These are phyloP conservation scores for Holocentrus rufus DNA, from an alignment of 2,797 vertebrate genomes.

Conservation along the genomic window DNA sequence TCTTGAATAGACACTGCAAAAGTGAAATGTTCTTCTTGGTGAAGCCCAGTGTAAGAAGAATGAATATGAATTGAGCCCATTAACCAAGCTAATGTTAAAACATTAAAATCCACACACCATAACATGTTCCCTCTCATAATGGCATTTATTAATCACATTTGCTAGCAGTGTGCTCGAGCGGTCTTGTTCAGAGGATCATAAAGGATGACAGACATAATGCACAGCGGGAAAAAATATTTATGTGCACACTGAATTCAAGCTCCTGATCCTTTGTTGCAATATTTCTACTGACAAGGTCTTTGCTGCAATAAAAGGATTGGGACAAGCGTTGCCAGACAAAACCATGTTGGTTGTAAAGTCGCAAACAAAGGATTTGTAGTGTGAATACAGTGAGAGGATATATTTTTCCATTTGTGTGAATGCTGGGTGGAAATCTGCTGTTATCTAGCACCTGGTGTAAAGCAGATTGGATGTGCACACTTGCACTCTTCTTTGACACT, in stretches of 20 bases:
- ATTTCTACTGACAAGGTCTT: no score
- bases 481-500: constrained; percentile 32
- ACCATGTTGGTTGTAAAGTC: not conserved
- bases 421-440: no score
- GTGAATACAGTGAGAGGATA: no score
- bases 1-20: not conserved
- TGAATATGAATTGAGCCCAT: constrained; percentile 4
- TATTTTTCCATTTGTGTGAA: no score
- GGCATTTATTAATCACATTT: not conserved
- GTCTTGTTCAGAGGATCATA: not conserved
- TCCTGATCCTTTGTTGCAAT: no score
- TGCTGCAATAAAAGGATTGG: no score
- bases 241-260: no score
- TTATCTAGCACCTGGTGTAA: no score
- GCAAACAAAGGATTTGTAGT: not conserved
- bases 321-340: not conserved
- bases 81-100: constrained; percentile 2
- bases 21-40: not conserved
- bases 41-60: not conserved
- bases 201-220: not conserved
- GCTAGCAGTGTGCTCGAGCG: not conserved
- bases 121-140: not conserved
- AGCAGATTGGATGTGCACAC: constrained; percentile 10
- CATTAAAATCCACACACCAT: not conserved
- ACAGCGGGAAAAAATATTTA: not conserved